A percentile compares a stretch with the other conserved stretches of the same genome.
Conservation (phyloP, 2,888 invertebrate species). For the Agrenia bidenticulata region DNA sequence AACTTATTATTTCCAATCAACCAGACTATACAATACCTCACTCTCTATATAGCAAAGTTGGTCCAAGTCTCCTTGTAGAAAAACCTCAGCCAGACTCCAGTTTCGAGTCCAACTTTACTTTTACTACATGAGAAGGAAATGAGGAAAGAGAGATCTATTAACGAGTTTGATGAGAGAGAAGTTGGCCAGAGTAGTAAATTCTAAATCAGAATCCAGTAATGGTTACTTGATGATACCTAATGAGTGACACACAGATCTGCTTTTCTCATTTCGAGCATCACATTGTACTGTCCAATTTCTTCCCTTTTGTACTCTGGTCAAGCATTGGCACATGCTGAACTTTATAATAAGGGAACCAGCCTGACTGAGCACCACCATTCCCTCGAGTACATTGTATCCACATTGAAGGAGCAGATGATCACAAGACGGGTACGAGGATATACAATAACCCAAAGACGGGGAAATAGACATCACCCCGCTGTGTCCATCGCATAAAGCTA, state of each 20-base stretch:
- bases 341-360: too few species aligned
- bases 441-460: constrained; percentile 6
- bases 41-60: too few species aligned
- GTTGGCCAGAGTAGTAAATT: constrained; percentile 27
- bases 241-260: constrained; percentile 45
- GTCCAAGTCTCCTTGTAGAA: too few species aligned
- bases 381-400: too few species aligned
- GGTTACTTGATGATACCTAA: constrained; percentile 49
- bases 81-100: too few species aligned
- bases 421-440: not conserved
- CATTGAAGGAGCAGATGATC: constrained; percentile 3
- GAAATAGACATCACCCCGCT: constrained; percentile 20
- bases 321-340: too few species aligned
- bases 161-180: constrained; percentile 30
- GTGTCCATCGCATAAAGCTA: constrained; percentile 12
- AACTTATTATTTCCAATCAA: too few species aligned
- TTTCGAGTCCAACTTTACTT: too few species aligned
- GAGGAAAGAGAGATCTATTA: constrained; percentile 25
- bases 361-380: too few species aligned
- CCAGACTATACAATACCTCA: too few species aligned
- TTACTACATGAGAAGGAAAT: too few species aligned
- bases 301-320: too few species aligned
- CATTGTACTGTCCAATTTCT: constrained; percentile 1
- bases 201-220: constrained; percentile 47
- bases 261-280: constrained; percentile 16